Conservation (phyloP, 2,797 vertebrate genomes). For the Sarcophilus harrisii region DNA sequence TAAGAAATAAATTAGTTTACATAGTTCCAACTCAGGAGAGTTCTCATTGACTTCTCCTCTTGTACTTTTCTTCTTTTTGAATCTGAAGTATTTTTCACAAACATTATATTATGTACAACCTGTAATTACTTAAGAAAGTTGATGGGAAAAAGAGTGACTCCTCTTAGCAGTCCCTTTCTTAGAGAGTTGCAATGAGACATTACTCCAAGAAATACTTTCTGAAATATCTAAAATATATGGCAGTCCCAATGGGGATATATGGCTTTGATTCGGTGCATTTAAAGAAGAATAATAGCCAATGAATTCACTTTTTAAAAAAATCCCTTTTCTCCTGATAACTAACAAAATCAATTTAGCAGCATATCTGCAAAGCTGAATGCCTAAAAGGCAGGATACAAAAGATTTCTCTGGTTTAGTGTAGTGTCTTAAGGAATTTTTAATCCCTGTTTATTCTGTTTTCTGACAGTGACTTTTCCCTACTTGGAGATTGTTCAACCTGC, state of each 20-base stretch:
- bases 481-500: neutral
- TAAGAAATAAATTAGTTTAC: conserved; percentile 51
- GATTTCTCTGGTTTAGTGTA: accelerated
- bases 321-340: neutral
- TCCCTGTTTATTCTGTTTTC: neutral
- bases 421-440: neutral
- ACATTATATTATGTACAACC: neutral
- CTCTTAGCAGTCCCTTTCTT: neutral
- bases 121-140: neutral
- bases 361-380: neutral
- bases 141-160: neutral
- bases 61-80: conserved; percentile 9
- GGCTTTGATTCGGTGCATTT: neutral
- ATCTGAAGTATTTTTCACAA: neutral
- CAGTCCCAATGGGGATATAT: neutral
- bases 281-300: neutral
- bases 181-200: neutral
- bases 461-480: neutral
- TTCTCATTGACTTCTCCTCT: conserved; percentile 12
- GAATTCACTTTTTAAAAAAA: neutral
- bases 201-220: neutral
- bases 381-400: neutral
- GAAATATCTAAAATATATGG: neutral
- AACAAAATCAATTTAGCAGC: neutral
- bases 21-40: neutral